Evolutionary conservation across 2,888 invertebrate genomes (phyloP).

Genomic region (Noctua janthe): DNA sequence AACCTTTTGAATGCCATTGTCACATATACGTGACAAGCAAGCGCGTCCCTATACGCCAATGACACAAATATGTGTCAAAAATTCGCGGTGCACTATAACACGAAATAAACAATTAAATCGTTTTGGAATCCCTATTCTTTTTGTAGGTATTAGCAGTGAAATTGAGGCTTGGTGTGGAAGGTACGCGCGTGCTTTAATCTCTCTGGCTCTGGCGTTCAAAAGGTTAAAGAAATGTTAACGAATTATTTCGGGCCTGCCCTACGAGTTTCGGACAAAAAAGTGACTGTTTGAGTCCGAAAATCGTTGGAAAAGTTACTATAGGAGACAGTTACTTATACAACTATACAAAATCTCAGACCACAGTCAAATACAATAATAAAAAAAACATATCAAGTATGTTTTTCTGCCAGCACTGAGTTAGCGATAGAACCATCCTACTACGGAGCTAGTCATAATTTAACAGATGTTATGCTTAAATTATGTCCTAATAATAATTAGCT

Average conservation of each 20-base stretch:
- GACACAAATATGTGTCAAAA: too few relatives aligned
- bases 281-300: neutral
- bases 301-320: neutral
- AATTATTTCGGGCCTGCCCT: neutral
- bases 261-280: neutral
- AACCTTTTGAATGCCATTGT: too few relatives aligned
- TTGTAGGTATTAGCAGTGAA: too few relatives aligned
- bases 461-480: conserved; percentile 65
- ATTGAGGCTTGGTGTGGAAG: too few relatives aligned
- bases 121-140: too few relatives aligned
- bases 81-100: too few relatives aligned
- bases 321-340: neutral
- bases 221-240: neutral
- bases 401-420: conserved; percentile 44
- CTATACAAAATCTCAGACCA: conserved; percentile 29
- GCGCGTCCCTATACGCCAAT: too few relatives aligned
- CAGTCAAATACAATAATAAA: conserved; percentile 14
- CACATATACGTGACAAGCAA: too few relatives aligned
- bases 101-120: too few relatives aligned
- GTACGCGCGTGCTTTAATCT: too few relatives aligned
- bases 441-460: conserved; percentile 59
- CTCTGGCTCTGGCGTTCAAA: too few relatives aligned
- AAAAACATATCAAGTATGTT: conserved; percentile 35
- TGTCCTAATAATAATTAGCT: conserved; percentile 52
- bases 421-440: conserved; percentile 33